Evolutionary conservation across 2,797 vertebrate species (phyloP), one percentile per base, ranked within the genome.

Genomic region (Allenopithecus nigroviridis): DNA sequence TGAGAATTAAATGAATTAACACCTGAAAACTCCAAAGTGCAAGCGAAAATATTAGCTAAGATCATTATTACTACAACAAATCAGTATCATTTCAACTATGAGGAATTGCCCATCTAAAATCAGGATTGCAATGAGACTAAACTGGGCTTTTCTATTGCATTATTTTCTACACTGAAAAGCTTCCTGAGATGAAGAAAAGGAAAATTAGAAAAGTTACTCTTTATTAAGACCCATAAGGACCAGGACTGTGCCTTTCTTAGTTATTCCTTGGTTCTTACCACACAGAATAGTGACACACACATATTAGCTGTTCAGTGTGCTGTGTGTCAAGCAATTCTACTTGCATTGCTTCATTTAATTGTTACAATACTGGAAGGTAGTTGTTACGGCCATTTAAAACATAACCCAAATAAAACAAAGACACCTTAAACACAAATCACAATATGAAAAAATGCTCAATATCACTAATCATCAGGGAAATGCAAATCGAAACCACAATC

Each of bases 21-120:
- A 75, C 48, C 19, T 1, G 24, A 11, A 81, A 53, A 90, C 43
- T 26, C 36, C 53, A 50, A 87, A 84, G n/a, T 33, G 4, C 17
- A 50, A 57, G 61, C 36, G 14, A 41, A 39, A 89, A 84, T 57
- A 89, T 46, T 84, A 80, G 22, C 72, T 55, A 87, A 96, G 70
- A 43, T 85, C 16, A 75, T 81, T 57, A 88, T 17, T 41, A 59
- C 36, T 6, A 8, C 39, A 72, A 81, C 41, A 70, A 79, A 83
- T 53, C 39, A 89, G 41, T 50, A 57, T 61, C 55, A 46, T 39
- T 57, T 53, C 61, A 21, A 36, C 48, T 11, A 50, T 26, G 46
- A 36, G 17, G 28, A 17, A 72, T 17, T 70, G 24, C n/a, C 75
- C 84, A 24, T 46, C 43, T 43, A 43, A 95, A 87, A 53, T 64